Evolutionary conservation across 2,797 vertebrate genomes (phyloP).

Genomic region (Phaenicophaeus curvirostris): DNA sequence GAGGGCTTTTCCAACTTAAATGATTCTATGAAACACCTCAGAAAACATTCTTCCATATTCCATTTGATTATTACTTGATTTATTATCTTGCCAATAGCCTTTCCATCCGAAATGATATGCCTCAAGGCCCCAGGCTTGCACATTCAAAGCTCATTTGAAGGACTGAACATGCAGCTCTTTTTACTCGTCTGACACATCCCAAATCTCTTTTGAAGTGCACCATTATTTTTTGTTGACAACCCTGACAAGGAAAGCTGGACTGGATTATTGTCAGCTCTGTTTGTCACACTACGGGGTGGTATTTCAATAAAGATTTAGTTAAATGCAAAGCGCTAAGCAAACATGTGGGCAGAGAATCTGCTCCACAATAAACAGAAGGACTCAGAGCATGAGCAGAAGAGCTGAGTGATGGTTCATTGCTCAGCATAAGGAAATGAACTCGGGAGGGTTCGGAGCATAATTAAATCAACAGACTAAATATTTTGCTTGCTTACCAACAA

Average conservation of each 20-base stretch:
- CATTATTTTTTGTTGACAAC: not conserved
- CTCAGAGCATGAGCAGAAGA: not conserved
- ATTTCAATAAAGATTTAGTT: not conserved
- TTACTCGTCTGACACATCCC: not conserved
- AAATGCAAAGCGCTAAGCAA: slow-evolving; percentile 2
- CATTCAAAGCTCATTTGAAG: not conserved
- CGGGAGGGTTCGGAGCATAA: not conserved
- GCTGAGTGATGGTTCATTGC: not conserved
- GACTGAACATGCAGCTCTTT: not conserved
- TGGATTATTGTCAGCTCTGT: not conserved
- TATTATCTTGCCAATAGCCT: not conserved
- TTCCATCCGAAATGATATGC: no score
- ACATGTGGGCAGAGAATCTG: slow-evolving; percentile 19
- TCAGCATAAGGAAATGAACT: slow-evolving; percentile 12
- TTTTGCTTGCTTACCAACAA: not conserved
- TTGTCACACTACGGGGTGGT: not conserved
- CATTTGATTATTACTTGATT: not conserved
- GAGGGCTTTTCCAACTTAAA: no score
- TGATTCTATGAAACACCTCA: not conserved
- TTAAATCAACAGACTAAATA: not conserved
- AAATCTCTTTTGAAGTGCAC: not conserved
- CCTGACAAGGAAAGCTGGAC: not conserved
- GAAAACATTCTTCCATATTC: not conserved
- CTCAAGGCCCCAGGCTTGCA: not conserved
- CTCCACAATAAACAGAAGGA: not conserved